Conservation (phyloP, 2,113 vertebrate genomes). For the Nothoprocta pentlandii region DNA sequence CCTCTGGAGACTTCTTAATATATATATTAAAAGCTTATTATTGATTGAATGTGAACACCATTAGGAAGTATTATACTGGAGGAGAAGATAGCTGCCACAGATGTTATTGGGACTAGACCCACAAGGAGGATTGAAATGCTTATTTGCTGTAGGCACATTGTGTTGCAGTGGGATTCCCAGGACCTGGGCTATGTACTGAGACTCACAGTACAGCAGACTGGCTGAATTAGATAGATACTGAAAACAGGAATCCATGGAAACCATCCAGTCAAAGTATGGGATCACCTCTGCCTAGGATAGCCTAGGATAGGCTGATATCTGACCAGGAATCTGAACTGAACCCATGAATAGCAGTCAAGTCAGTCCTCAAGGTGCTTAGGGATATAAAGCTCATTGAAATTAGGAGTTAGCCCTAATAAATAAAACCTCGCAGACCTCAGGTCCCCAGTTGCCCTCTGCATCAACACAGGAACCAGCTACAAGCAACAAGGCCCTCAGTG, state of each 20-base stretch:
- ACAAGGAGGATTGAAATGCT: neutral
- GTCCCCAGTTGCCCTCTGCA: neutral
- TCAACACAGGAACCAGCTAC: neutral
- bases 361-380: neutral
- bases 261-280: neutral
- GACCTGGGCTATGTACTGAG: neutral
- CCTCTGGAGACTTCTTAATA: neutral
- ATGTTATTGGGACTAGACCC: neutral
- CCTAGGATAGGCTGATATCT: neutral
- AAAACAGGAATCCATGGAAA: neutral
- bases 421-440: neutral
- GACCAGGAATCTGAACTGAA: neutral
- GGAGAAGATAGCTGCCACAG: neutral
- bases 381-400: neutral
- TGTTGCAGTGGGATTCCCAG: too few species aligned
- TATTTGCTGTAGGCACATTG: neutral
- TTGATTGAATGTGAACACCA: neutral
- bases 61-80: neutral
- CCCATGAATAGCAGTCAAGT: neutral
- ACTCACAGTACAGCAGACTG: neutral
- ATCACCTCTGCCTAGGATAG: neutral
- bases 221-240: neutral
- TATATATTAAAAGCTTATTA: neutral
- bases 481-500: neutral
- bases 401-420: neutral